These are phyloP conservation scores for Mormyrus iriodes DNA, from an alignment of 2,113 vertebrate genomes.

Conservation along the genomic window DNA sequence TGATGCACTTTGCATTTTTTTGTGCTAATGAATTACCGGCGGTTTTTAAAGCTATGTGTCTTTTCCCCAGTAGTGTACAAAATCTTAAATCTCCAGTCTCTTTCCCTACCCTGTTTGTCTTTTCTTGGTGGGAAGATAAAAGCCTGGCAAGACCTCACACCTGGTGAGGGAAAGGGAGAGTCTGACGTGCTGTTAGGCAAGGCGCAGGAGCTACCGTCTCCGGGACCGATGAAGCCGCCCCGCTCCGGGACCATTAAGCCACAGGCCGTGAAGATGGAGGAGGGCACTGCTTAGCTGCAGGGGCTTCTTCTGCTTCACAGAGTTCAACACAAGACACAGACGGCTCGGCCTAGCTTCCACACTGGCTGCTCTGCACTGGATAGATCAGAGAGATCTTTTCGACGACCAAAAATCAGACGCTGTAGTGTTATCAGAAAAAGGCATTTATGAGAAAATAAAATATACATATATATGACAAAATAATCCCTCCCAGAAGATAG, in stretches of 20 bases:
- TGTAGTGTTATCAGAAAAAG: slow-evolving; percentile 46
- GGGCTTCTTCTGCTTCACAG: slow-evolving; percentile 35
- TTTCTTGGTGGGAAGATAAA: slow-evolving; percentile 64
- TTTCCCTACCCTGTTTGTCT: not conserved
- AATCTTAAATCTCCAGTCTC: not conserved
- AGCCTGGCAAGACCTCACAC: slow-evolving; percentile 61
- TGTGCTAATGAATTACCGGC: too few species aligned
- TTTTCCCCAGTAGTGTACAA: not conserved
- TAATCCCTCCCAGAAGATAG: slow-evolving; percentile 59
- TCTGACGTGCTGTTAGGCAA: slow-evolving; percentile 67
- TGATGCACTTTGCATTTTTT: not conserved
- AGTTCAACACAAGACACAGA: slow-evolving; percentile 9
- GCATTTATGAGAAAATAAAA: slow-evolving; percentile 50
- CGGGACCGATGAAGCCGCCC: slow-evolving; percentile 72
- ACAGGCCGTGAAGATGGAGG: slow-evolving; percentile 74
- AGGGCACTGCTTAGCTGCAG: slow-evolving; percentile 72
- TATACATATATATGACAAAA: slow-evolving; percentile 29
- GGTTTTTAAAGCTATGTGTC: not conserved
- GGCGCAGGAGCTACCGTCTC: slow-evolving; percentile 69
- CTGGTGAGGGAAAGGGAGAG: slow-evolving; percentile 68
- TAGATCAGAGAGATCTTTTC: not conserved
- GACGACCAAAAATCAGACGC: slow-evolving; percentile 43
- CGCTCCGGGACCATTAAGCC: slow-evolving; percentile 88
- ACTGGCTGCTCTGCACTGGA: not conserved
- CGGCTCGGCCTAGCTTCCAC: not conserved